Base-by-base conservation (phyloP, 2,888 invertebrate genomes). In the Philonicus albiceps region DNA sequence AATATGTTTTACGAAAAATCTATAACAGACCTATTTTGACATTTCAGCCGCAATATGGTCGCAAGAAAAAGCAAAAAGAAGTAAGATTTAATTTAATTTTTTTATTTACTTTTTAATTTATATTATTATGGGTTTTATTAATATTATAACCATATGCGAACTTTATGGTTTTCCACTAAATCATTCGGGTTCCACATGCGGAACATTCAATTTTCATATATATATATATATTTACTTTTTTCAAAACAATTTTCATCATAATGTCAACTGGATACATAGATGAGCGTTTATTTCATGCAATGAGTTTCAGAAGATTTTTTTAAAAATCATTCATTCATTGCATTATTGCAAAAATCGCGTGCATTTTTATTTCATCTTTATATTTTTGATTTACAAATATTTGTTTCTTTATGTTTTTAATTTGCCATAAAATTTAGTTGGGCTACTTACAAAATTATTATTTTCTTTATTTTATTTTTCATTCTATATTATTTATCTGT, bases 51-150 rank as follows among this genome's bases (percentile, higher is more conserved):
- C 92, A 92, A 92, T 96, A 96, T 96, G 97, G 97, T 96, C 96
- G 97, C 96, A 96, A 96, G 97, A 97, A 97, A 97, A 97, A 97
- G 96, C 97, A 97, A 96, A 97, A 97, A 97, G 97, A 97, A 97
- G 97, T 97, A 97, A 97, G 97, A 96, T 94, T 94, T 94, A 85
- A 86, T 91, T 90, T 84, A 5, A 43, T 73, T 72, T 78, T 73
- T 76, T 64, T 8, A 80, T 86, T 86, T 64, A 64, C 6, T 22
- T 85, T 64, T 19, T 64, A 19, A 64, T 64, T 64, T 64, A 64
- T 64, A 0, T 64, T 22, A 64, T 64, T 64, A 30, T 80, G 27
- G 13, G 16, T 86, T 86, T 78, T 72, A 78, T 78, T 85, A 27
- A 40, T 86, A 72, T 86, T 31, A 37, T 2, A 64, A 64, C 64